Percentiles rank a stretch among this genome's conserved stretches.
phyloP scores from a whole-genome alignment of 2,797 vertebrate genomes.

The Columba guinea region DNA sequence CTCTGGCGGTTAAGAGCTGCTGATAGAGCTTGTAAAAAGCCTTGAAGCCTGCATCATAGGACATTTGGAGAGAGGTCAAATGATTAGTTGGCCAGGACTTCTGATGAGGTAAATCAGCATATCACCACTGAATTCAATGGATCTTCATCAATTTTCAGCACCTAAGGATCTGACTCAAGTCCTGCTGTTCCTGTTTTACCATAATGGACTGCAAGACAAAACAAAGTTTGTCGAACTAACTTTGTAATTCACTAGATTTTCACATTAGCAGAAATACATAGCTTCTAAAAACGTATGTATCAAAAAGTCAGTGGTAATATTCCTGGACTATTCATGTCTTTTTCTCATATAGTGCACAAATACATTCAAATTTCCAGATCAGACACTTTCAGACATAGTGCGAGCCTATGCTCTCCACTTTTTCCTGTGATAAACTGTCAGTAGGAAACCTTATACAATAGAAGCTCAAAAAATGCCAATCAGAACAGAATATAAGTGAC shows the following conservation, averaged over 20 bases:
- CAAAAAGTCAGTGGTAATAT: background rate
- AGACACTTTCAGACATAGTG: background rate
- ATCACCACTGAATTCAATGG: background rate
- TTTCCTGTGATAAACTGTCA: conserved; percentile 20
- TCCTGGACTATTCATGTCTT: background rate
- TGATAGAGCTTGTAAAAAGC: background rate
- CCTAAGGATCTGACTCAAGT: background rate
- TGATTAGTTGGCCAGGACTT: background rate
- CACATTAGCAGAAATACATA: background rate
- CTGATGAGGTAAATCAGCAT: background rate
- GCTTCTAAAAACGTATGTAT: background rate
- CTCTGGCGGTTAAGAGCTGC: background rate
- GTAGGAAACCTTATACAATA: background rate
- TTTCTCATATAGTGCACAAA: background rate
- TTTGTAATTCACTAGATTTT: background rate
- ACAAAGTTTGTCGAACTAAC: background rate
- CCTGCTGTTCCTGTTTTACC: background rate
- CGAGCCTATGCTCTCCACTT: background rate
- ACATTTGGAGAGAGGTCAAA: background rate
- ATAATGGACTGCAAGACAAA: background rate
- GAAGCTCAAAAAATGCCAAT: conserved; percentile 30
- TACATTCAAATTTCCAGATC: background rate
- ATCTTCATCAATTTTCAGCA: background rate
- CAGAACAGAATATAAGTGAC: conserved; percentile 41
- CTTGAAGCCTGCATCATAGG: background rate